Percentiles rank a stretch among this genome's conserved stretches.
Conservation (phyloP, 2,797 vertebrate species). For the Ctenopoma multispine region DNA sequence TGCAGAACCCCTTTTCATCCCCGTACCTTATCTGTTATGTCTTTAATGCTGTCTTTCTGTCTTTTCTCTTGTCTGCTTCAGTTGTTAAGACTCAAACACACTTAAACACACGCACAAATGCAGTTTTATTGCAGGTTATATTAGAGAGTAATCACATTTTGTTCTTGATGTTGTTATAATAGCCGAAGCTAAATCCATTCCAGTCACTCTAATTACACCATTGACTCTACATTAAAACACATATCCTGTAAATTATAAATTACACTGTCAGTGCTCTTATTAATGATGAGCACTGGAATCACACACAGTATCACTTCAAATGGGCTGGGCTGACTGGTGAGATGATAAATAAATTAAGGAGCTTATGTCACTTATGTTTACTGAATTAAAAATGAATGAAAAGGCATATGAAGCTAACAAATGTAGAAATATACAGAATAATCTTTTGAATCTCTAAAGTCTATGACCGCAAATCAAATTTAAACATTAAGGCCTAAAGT, state of each 20-base stretch:
- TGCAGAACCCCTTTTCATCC: conserved; percentile 13
- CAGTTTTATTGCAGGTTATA: conserved; percentile 40
- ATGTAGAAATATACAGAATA: conserved; percentile 10
- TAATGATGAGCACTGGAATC: conserved; percentile 51
- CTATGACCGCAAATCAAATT: conserved; percentile 24
- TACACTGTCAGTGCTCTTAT: conserved; percentile 52
- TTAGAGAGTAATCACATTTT: conserved; percentile 52
- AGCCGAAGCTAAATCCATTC: conserved; percentile 46
- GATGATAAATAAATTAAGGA: conserved; percentile 54
- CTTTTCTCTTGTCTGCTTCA: background rate
- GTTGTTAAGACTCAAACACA: conserved; percentile 16
- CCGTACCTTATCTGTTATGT: conserved; percentile 12
- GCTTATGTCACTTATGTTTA: conserved; percentile 48
- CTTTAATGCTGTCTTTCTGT: conserved; percentile 10
- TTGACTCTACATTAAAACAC: conserved; percentile 61
- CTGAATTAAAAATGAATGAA: conserved; percentile 45
- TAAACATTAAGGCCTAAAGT: conserved; percentile 14
- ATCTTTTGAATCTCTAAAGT: conserved; percentile 27
- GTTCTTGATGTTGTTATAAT: conserved; percentile 45
- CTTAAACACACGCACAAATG: background rate
- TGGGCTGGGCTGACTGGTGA: conserved; percentile 46
- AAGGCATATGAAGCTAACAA: background rate
- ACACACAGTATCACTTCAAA: conserved; percentile 36
- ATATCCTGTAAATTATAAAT: conserved; percentile 73
- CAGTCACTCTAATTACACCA: conserved; percentile 53